Percentiles rank a stretch among this genome's conserved stretches.
Evolutionary conservation across 1,140 invertebrate genomes (phyloP).

Genomic region (Zaprionus lachaisei): DNA sequence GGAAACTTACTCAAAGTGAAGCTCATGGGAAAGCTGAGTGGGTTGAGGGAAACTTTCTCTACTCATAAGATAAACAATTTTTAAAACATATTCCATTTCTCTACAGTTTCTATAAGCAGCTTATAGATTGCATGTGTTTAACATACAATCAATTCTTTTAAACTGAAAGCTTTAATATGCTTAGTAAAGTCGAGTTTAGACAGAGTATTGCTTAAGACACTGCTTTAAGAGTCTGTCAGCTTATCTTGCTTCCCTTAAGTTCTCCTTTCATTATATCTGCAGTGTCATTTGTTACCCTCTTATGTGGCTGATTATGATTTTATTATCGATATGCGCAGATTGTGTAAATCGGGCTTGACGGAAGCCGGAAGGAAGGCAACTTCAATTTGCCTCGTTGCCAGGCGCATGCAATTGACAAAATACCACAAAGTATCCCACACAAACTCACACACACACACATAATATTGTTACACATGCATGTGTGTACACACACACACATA

Average conservation of each 20-base stretch:
- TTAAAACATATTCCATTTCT: background rate
- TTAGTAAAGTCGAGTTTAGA: background rate
- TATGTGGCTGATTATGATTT: conserved; percentile 49
- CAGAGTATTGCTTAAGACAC: background rate
- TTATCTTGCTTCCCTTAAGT: background rate
- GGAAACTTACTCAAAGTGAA: background rate
- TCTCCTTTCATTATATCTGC: conserved; percentile 10
- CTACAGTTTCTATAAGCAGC: too few relatives aligned
- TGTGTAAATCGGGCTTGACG: conserved; percentile 27
- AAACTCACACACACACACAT: conserved; percentile 7
- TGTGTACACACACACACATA: background rate
- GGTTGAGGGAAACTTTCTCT: background rate
- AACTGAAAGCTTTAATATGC: background rate
- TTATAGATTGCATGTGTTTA: too few relatives aligned
- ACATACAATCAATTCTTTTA: too few relatives aligned
- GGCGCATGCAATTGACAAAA: conserved; percentile 50
- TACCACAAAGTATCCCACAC: conserved; percentile 14
- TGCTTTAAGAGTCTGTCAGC: background rate
- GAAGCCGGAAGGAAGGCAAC: conserved; percentile 53
- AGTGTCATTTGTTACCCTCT: background rate
- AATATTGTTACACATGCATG: too few relatives aligned
- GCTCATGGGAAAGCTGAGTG: background rate
- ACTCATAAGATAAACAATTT: background rate
- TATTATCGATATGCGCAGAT: conserved; percentile 40
- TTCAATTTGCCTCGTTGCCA: conserved; percentile 36